These are phyloP conservation scores for Lepidostoma basale DNA, from an alignment of 1,140 invertebrate genomes.

Conservation along the genomic window DNA sequence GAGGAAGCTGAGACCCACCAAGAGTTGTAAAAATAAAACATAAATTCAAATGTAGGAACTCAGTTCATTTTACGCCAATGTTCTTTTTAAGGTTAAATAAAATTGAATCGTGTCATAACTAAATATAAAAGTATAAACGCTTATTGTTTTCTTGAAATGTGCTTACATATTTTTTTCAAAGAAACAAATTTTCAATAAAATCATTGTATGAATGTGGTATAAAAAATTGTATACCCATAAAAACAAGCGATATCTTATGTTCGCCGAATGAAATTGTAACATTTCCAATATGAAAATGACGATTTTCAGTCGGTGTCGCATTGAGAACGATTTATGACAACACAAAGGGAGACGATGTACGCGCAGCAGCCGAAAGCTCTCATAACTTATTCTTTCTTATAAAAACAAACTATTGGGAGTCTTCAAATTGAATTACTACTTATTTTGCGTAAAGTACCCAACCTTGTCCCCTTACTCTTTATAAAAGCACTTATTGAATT, in stretches of 20 bases:
- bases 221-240: too few species aligned
- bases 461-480: not conserved
- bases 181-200: too few species aligned
- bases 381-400: constrained; percentile 26
- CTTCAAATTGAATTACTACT: constrained; percentile 29
- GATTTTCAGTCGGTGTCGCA: not conserved
- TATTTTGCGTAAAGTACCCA: constrained; percentile 19
- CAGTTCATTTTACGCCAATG: too few species aligned
- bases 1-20: too few species aligned
- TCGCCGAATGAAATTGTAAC: not conserved
- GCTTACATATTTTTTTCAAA: too few species aligned
- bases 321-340: not conserved
- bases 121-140: too few species aligned
- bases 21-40: too few species aligned
- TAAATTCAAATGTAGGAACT: too few species aligned
- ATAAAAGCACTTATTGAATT: constrained; percentile 40
- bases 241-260: not conserved
- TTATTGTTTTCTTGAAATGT: too few species aligned
- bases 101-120: too few species aligned
- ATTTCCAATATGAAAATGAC: not conserved
- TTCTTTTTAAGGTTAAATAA: too few species aligned
- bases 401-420: constrained; percentile 35
- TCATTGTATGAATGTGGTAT: too few species aligned
- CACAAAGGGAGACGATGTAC: not conserved
- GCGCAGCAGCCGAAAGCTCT: not conserved